These are phyloP conservation scores for Panthera uncia DNA, from an alignment of 2,113 vertebrate genomes.

Conservation along the genomic window DNA sequence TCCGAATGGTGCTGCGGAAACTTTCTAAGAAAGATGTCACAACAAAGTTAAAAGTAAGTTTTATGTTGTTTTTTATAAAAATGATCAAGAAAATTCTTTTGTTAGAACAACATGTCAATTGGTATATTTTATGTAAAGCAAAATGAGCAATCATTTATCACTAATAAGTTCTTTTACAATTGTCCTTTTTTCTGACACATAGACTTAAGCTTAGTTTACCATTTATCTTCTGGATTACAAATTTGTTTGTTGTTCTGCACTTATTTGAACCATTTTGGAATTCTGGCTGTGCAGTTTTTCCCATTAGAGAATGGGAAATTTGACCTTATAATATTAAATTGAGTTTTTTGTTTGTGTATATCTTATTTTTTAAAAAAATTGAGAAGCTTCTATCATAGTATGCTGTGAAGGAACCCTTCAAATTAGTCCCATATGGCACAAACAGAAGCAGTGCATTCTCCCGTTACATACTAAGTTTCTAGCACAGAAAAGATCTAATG, in stretches of 20 bases:
- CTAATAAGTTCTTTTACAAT: not conserved
- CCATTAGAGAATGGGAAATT: slow-evolving; percentile 11
- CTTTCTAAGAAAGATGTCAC: slow-evolving; percentile 95
- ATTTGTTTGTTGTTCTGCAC: not conserved
- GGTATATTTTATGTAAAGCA: slow-evolving; percentile 27
- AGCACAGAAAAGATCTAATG: not conserved
- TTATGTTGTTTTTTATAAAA: not conserved
- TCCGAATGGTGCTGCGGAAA: slow-evolving; percentile 96
- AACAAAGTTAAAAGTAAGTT: slow-evolving; percentile 94
- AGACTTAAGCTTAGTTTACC: not conserved
- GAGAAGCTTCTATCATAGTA: not conserved
- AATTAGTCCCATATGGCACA: not conserved
- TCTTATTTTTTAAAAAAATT: not conserved
- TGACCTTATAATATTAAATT: not conserved
- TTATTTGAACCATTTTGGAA: slow-evolving; percentile 28
- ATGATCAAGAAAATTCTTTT: slow-evolving; percentile 10
- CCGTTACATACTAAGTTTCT: not conserved
- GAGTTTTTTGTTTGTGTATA: not conserved
- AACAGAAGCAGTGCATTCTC: not conserved
- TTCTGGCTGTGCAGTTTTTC: not conserved
- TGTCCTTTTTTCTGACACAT: slow-evolving; percentile 8
- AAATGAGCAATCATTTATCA: not conserved
- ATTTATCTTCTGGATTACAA: not conserved
- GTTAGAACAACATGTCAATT: slow-evolving; percentile 36
- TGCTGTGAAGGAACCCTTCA: not conserved